Evolutionary conservation across 2,888 invertebrate genomes (phyloP).

Genomic region (Orthosia incerta): DNA sequence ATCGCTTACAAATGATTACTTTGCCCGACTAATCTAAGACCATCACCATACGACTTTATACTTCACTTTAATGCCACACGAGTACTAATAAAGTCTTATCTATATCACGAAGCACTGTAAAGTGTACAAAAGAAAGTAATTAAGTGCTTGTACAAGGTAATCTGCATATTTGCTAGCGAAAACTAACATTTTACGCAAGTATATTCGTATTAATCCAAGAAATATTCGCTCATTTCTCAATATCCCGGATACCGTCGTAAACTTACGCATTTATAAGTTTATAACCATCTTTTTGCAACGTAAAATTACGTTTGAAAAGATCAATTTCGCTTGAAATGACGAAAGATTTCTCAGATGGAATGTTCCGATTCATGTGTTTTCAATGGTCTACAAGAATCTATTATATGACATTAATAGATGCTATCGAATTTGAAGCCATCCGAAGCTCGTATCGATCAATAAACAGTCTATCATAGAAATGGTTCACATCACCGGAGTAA

Average conservation of each 20-base stretch:
- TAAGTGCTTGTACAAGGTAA: not conserved
- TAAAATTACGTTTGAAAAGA: conserved; percentile 27
- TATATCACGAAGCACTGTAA: not conserved
- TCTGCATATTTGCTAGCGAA: not conserved
- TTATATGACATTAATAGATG: conserved; percentile 54
- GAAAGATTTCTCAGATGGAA: not conserved
- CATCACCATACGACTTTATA: not conserved
- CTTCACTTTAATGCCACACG: conserved; percentile 10
- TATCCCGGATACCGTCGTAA: conserved; percentile 6
- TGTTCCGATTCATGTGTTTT: conserved; percentile 10
- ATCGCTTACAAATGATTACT: conserved; percentile 1
- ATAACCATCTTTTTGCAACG: conserved; percentile 14
- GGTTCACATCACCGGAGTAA: conserved; percentile 44
- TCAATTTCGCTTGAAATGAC: conserved; percentile 33
- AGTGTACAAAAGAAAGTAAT: not conserved
- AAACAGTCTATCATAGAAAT: conserved; percentile 41
- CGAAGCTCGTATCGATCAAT: conserved; percentile 47
- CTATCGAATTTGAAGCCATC: conserved; percentile 52
- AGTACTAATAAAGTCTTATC: conserved; percentile 15
- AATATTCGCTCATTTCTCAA: conserved; percentile 13
- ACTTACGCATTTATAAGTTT: not conserved
- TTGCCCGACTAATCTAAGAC: not conserved
- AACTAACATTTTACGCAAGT: not conserved
- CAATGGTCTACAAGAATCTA: conserved; percentile 47
- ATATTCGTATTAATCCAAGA: not conserved